Base-by-base conservation (phyloP, 2,113 vertebrate species). In the Rhynchopsitta pachyrhyncha region DNA sequence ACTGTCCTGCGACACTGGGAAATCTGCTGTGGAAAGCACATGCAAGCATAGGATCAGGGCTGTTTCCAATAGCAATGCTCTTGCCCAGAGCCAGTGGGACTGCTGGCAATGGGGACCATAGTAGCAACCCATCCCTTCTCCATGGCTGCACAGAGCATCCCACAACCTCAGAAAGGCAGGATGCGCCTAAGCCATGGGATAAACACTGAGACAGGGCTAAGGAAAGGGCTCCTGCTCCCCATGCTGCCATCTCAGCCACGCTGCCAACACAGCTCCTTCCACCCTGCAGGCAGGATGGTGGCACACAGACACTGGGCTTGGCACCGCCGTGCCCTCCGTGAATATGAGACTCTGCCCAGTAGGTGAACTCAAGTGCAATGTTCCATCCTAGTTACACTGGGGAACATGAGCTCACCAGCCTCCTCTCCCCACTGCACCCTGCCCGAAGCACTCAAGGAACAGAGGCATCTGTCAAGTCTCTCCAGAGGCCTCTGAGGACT, bases 391-490 rank as follows among this genome's bases (percentile, higher is more conserved):
- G 42, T 44, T 59, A 69, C 31, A 7, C 11, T 28, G 2, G 4
- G 53, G 47, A 87, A 82, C 63, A 25, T 3, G 42, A 82, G 77
- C 47, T 63, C 41, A 31, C 39, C 55, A 42, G 12, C 12, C 0
- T 25, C n/a, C n/a, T 31, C 19, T 47, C 52, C 46, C 25, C 3
- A 5, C 46, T 2, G 25, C 3, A 39, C 50, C 53, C 74, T 46
- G 59, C 24, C 24, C 9, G 0, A n/a, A 44, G 60, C 1, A 24
- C 82, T 29, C 60, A 18, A 28, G 8, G 33, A 42, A 35, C 49
- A 42, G 15, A 37, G 28, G 33, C 2, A 1, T 25, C 47, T 25
- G 3, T 16, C 2, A 1, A 10, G 37, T 25, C 46, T 22, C 68
- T 37, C 27, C 4, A 3, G 46, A 70, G 22, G 47, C 62, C 63